Evolutionary conservation across 1,140 invertebrate genomes (phyloP).

Genomic region (Drosophila carrolli): DNA sequence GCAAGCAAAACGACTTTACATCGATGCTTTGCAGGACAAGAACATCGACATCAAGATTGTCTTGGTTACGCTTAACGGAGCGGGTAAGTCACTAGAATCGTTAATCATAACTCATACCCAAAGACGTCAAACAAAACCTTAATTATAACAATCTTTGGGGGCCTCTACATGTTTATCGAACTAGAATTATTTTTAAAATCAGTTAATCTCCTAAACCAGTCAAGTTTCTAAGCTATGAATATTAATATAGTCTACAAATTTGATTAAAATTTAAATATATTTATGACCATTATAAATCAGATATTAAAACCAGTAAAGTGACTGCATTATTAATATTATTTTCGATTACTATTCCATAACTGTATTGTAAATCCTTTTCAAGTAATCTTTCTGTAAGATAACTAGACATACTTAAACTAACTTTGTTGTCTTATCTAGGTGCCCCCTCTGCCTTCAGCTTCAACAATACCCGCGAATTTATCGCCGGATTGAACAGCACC

Average conservation of each 20-base stretch:
- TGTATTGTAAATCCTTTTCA: too few relatives aligned
- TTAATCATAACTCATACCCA: too few relatives aligned
- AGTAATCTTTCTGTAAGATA: not conserved
- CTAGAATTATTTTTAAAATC: too few relatives aligned
- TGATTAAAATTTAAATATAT: too few relatives aligned
- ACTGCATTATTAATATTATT: too few relatives aligned
- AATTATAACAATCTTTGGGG: too few relatives aligned
- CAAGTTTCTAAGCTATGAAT: not conserved
- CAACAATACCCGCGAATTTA: slow-evolving; percentile 80
- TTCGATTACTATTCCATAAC: not conserved
- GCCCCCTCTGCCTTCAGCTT: slow-evolving; percentile 79
- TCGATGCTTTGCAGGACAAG: slow-evolving; percentile 79
- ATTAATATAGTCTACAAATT: too few relatives aligned
- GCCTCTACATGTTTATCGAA: too few relatives aligned
- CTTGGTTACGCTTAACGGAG: slow-evolving; percentile 79
- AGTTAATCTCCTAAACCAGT: too few relatives aligned
- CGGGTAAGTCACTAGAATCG: slow-evolving; percentile 56
- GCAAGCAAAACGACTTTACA: slow-evolving; percentile 85
- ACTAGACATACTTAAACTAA: not conserved
- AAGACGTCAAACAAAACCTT: too few relatives aligned
- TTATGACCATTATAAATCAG: too few relatives aligned
- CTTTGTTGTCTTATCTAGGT: slow-evolving; percentile 37
- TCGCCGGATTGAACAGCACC: slow-evolving; percentile 83
- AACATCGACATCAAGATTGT: slow-evolving; percentile 83
- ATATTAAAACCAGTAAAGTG: too few relatives aligned